Evolutionary conservation across 2,113 vertebrate species (phyloP).

Genomic region (Catharus minimus): DNA sequence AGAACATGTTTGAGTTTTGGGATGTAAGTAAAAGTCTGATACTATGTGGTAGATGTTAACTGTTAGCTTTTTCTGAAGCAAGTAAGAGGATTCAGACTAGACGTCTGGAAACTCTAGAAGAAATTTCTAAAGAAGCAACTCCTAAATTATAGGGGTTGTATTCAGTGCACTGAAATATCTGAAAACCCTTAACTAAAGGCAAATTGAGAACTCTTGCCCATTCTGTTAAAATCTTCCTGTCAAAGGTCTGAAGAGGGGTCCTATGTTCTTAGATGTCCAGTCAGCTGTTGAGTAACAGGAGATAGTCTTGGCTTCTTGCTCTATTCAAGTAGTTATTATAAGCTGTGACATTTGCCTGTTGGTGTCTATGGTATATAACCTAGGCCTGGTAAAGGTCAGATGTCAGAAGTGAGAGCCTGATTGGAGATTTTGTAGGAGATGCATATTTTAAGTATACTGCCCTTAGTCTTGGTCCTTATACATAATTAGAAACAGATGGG

Average conservation of each 20-base stretch:
- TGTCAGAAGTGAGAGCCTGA: neutral
- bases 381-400: conserved; percentile 56
- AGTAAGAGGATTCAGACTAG: neutral
- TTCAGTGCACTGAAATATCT: neutral
- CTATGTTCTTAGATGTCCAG: neutral
- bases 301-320: neutral
- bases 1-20: conserved; percentile 99
- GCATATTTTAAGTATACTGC: neutral
- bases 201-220: neutral
- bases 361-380: neutral
- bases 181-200: neutral
- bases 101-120: neutral
- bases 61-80: neutral
- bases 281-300: conserved; percentile 61
- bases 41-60: neutral
- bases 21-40: conserved; percentile 83
- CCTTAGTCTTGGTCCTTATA: neutral
- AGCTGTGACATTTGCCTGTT: conserved; percentile 66
- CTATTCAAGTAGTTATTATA: conserved; percentile 60
- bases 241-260: neutral
- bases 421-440: neutral
- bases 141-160: neutral
- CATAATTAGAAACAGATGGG: neutral
- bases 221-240: neutral
- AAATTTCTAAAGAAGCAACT: neutral